phyloP scores from a whole-genome alignment of 2,797 vertebrate species.

The Xenops minutus region DNA sequence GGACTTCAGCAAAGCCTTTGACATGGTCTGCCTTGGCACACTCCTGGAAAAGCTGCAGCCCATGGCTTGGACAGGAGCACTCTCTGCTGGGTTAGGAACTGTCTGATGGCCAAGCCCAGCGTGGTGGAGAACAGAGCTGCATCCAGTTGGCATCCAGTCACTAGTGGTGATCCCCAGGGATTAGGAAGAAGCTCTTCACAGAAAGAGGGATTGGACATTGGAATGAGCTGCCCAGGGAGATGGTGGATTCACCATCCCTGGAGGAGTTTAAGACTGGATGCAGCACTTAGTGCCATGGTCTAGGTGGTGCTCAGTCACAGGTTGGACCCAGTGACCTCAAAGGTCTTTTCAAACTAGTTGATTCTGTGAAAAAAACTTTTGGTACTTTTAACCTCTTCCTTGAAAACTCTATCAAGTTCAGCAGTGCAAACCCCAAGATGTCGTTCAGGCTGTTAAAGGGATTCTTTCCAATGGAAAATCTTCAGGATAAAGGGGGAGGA shows the following conservation, averaged over 20 bases:
- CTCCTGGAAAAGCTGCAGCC: not conserved
- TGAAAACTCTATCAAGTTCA: not conserved
- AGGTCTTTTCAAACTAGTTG: not conserved
- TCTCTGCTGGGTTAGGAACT: not conserved
- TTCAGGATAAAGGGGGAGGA: not conserved
- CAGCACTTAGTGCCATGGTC: not conserved
- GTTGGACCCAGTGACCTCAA: not conserved
- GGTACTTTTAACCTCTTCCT: not conserved
- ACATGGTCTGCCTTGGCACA: not conserved
- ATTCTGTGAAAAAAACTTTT: not conserved
- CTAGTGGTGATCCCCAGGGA: not conserved
- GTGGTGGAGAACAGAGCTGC: not conserved
- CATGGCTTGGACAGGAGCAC: not conserved
- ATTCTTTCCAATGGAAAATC: not conserved
- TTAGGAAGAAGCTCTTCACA: not conserved
- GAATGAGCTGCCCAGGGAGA: not conserved
- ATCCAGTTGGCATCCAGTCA: not conserved
- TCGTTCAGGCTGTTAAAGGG: not conserved
- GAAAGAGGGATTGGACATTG: not conserved
- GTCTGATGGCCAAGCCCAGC: not conserved
- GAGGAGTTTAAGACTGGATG: not conserved
- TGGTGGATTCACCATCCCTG: not conserved
- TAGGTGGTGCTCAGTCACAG: not conserved
- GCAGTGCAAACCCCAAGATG: not conserved
- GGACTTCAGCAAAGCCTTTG: not conserved